Percentiles rank a stretch among this genome's conserved stretches.
Evolutionary conservation across 2,797 vertebrate genomes (phyloP).

Genomic region (Girardinus metallicus): DNA sequence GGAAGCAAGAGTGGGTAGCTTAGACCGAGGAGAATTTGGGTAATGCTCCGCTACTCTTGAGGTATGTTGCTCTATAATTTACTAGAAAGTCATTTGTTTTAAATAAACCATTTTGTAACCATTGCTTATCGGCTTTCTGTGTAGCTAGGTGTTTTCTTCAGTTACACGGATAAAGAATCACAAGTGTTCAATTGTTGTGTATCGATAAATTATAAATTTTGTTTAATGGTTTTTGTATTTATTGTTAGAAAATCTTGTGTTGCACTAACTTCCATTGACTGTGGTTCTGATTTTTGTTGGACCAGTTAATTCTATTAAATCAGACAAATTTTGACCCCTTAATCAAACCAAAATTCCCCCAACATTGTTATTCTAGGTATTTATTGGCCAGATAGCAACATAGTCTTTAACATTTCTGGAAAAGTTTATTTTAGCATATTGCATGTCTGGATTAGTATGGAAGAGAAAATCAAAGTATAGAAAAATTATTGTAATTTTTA

Average conservation of each 20-base stretch:
- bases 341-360: too few relatives aligned
- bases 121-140: neutral
- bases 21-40: constrained; percentile 6
- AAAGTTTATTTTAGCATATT: neutral
- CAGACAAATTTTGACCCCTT: too few relatives aligned
- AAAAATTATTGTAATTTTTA: neutral
- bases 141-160: neutral
- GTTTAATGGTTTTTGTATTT: neutral
- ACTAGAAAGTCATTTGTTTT: neutral
- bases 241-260: neutral
- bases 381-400: neutral
- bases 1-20: constrained; percentile 20
- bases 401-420: neutral
- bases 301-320: neutral
- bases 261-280: neutral
- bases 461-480: neutral
- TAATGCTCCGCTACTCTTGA: neutral
- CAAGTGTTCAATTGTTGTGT: neutral
- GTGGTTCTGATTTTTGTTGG: neutral
- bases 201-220: neutral
- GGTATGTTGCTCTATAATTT: neutral
- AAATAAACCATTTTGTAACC: neutral
- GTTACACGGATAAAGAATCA: neutral
- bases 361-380: neutral
- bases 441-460: neutral